Percentiles rank a stretch among this genome's conserved stretches.
Conservation (phyloP, 2,888 invertebrate species). For the Cordylochernes scorpioides region DNA sequence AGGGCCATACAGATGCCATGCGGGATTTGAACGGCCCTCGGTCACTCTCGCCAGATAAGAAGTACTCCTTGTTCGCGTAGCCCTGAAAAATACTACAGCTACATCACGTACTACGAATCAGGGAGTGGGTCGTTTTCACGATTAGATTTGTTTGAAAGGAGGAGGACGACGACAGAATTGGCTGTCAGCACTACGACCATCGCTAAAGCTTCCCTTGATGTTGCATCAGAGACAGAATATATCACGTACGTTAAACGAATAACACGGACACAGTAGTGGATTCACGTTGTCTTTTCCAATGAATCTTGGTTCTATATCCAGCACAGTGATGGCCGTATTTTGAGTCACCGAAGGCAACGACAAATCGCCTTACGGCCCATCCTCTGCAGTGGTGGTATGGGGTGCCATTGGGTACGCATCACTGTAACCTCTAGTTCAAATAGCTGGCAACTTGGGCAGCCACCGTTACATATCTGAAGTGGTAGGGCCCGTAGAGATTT, state of each 20-base stretch:
- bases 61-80: conserved; percentile 2
- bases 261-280: conserved; percentile 1
- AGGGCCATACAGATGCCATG: conserved; percentile 1
- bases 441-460: conserved; percentile 1
- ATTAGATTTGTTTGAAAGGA: conserved; percentile 2
- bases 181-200: conserved; percentile 1
- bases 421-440: conserved; percentile 2
- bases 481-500: conserved; percentile 1
- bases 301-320: conserved; percentile 1
- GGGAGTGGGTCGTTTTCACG: conserved; percentile 3
- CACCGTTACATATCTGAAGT: conserved; percentile 2
- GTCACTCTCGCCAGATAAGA: conserved; percentile 3
- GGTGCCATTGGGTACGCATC: conserved; percentile 1
- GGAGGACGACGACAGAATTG: conserved; percentile 2
- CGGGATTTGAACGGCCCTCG: conserved; percentile 2
- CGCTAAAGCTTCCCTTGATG: conserved; percentile 1
- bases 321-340: conserved; percentile 3
- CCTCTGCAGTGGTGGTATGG: conserved; percentile 3
- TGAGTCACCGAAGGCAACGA: conserved; percentile 1
- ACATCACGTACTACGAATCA: conserved; percentile 2
- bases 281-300: conserved; percentile 1
- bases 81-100: conserved; percentile 2
- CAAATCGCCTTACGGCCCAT: conserved; percentile 1
- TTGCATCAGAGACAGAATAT: conserved; percentile 1
- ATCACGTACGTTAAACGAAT: conserved; percentile 2